Evolutionary conservation across 2,113 vertebrate species (phyloP).

Genomic region (Anthoscopus minutus): DNA sequence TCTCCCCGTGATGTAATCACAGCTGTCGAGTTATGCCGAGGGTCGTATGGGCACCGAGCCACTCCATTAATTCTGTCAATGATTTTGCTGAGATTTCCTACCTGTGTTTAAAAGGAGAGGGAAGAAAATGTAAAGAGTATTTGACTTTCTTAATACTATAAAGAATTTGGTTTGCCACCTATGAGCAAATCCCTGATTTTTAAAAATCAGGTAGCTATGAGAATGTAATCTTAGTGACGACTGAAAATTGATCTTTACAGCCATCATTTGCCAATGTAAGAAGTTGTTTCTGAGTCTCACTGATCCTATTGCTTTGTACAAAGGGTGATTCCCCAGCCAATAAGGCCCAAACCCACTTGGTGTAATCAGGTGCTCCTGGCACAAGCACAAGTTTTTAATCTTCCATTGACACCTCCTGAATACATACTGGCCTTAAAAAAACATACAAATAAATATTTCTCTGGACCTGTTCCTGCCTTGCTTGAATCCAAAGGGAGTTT

Average conservation of each 20-base stretch:
- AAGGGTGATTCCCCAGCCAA: neutral
- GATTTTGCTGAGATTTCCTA: constrained; percentile 89
- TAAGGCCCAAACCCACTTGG: neutral
- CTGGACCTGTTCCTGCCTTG: neutral
- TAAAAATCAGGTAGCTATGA: neutral
- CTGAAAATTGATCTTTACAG: neutral
- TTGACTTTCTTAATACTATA: neutral
- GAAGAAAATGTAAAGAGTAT: neutral
- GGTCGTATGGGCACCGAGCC: constrained; percentile 95
- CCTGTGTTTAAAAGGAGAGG: constrained; percentile 71
- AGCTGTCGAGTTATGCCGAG: constrained; percentile 94
- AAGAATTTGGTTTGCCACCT: neutral
- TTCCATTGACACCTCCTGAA: neutral
- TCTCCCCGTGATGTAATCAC: constrained; percentile 94
- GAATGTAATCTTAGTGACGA: neutral
- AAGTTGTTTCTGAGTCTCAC: neutral
- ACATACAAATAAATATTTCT: neutral
- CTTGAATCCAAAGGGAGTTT: neutral
- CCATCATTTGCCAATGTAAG: neutral
- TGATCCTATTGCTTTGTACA: neutral
- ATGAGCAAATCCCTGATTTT: neutral
- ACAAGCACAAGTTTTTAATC: neutral
- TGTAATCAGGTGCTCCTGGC: neutral
- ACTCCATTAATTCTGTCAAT: constrained; percentile 94
- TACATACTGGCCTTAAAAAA: neutral